Base-by-base conservation (phyloP, 2,113 vertebrate genomes). In the Choloepus hoffmanni region DNA sequence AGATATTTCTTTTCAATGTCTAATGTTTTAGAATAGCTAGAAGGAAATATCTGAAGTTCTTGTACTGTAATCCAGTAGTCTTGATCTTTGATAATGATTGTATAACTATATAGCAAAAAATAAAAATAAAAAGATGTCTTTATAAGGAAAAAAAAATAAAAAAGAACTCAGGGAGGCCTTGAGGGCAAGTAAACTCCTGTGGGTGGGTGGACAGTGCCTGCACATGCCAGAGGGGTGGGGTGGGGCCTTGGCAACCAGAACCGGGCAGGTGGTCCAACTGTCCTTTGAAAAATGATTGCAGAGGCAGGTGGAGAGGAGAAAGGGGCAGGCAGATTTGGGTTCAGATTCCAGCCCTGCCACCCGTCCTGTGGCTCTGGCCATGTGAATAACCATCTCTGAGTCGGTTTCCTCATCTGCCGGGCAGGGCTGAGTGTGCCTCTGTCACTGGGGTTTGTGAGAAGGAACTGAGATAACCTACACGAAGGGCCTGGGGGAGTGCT, bases 181-280 rank as follows among this genome's bases (percentile, higher is more conserved):
- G 11, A 4, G 23, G 14, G 48, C 14, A 26, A 18, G 36, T 26
- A 45, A 36, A 33, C 33, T 33, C 79, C 65, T 79, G 50, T 65
- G 53, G 14, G 5, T 43, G 10, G 15, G 23, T 45, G 70, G 58
- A 74, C 10, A 3, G 40, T 28, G 58, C 15, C 0, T 77, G 45
- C 70, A 89, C 43, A 67, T 48, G 79, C 87, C 50, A 33, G 84
- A 78, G 65, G 36, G 53, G 3, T 11, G 53, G 62, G 62, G 72
- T 50, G 19, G 65, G 30, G 8, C 0, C 65, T 90, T 70, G 76
- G 95, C 92, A 82, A 12, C 24, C 55, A 28, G 60, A 40, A 23
- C 77, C 8, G 40, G 83, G 55, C 74, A 60, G 36, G 45, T 26
- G 85, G 90, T 33, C 82, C 85, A 50, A 53, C 95, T 92, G 72